Conservation (phyloP, 2,113 vertebrate genomes). For the Cheilinus undulatus region DNA sequence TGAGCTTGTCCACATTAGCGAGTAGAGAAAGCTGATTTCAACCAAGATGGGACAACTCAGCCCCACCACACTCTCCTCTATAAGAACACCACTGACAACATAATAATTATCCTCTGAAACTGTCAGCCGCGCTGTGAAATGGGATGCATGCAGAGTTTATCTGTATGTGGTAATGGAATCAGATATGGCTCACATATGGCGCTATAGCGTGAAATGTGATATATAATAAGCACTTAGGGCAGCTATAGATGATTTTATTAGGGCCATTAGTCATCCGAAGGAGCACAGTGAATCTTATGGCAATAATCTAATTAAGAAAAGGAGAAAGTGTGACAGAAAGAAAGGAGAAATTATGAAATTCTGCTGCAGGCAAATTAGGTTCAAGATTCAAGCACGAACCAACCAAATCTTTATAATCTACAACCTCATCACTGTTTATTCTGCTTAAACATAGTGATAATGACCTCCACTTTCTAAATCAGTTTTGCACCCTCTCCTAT, state of each 20-base stretch:
- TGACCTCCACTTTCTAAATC: too few relatives aligned
- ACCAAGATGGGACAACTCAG: constrained; percentile 45
- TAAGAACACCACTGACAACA: constrained; percentile 54
- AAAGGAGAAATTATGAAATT: background rate
- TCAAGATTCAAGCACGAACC: too few relatives aligned
- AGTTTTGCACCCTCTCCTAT: too few relatives aligned
- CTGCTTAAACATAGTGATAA: too few relatives aligned
- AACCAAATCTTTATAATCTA: too few relatives aligned
- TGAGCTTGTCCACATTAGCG: constrained; percentile 34
- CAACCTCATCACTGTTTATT: too few relatives aligned
- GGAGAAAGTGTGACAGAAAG: background rate
- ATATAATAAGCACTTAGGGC: background rate
- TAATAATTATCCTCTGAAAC: constrained; percentile 51
- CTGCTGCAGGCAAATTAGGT: background rate
- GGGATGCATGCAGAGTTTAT: constrained; percentile 31
- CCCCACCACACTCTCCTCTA: constrained; percentile 30
- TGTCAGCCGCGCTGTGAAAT: constrained; percentile 19
- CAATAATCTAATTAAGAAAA: background rate
- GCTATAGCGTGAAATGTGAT: constrained; percentile 25
- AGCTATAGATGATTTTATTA: constrained; percentile 10
- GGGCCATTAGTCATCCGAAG: background rate
- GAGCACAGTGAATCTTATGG: background rate
- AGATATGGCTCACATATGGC: constrained; percentile 19
- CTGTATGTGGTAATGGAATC: constrained; percentile 23
- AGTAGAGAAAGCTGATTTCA: constrained; percentile 52